Evolutionary conservation across 2,797 vertebrate species (phyloP).

Genomic region (Microtus agrestis): DNA sequence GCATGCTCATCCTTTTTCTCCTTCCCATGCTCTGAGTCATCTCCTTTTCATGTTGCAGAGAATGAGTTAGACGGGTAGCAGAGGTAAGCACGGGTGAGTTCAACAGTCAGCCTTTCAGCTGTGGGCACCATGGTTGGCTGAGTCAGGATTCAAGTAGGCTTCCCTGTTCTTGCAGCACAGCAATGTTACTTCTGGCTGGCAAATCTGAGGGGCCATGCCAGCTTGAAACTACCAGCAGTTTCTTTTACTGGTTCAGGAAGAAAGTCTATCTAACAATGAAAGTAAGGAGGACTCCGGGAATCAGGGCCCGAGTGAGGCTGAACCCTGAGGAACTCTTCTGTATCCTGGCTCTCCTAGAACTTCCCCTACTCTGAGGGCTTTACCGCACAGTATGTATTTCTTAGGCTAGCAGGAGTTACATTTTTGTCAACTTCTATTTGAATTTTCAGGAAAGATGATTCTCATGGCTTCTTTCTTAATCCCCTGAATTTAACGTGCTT

Average conservation of each 20-base stretch:
- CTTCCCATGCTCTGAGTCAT: not conserved
- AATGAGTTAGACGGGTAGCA: not conserved
- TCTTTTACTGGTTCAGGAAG: not conserved
- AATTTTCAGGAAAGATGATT: constrained; percentile 16
- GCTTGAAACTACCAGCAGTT: not conserved
- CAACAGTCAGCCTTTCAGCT: not conserved
- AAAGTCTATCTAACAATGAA: not conserved
- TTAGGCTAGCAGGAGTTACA: constrained; percentile 16
- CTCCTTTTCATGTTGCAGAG: not conserved
- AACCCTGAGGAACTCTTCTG: not conserved
- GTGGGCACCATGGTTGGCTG: not conserved
- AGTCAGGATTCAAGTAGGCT: not conserved
- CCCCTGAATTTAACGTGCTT: not conserved
- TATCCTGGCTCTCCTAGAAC: not conserved
- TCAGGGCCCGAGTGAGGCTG: not conserved
- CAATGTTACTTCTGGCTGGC: not conserved
- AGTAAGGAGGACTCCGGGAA: not conserved
- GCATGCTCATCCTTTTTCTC: not conserved
- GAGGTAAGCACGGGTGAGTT: not conserved
- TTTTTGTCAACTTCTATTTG: constrained; percentile 55
- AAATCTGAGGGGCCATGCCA: not conserved
- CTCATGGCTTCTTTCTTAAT: not conserved
- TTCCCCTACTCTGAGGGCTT: not conserved
- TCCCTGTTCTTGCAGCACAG: not conserved
- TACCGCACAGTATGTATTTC: not conserved